A percentile compares a stretch with the other conserved stretches of the same genome.
Evolutionary conservation across 2,888 invertebrate species (phyloP).

Genomic region (Oligia latruncula): DNA sequence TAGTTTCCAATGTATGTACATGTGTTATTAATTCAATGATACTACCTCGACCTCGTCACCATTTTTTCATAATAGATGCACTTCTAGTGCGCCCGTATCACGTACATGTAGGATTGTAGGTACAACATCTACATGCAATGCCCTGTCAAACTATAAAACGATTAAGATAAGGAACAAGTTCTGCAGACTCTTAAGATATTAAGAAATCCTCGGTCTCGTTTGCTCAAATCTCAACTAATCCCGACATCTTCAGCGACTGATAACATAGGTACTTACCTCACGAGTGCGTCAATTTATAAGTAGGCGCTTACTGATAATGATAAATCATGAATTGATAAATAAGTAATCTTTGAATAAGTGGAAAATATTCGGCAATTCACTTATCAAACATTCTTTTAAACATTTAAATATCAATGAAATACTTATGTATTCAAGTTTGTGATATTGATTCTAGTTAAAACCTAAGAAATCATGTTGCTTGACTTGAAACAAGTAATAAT

Average conservation of each 20-base stretch:
- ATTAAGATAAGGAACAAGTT: constrained; percentile 60
- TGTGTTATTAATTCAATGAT: constrained; percentile 54
- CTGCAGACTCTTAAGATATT: constrained; percentile 60
- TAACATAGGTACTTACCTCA: constrained; percentile 59
- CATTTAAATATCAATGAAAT: constrained; percentile 1
- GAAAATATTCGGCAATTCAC: constrained; percentile 35
- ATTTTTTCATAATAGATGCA: constrained; percentile 59
- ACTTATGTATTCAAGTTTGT: not conserved
- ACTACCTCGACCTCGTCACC: constrained; percentile 57
- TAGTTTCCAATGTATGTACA: constrained; percentile 32
- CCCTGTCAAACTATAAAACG: constrained; percentile 48
- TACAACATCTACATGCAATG: constrained; percentile 36
- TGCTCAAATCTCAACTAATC: constrained; percentile 78
- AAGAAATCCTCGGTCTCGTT: constrained; percentile 62
- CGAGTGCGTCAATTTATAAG: constrained; percentile 56
- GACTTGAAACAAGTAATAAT: not conserved
- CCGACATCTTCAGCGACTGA: constrained; percentile 70
- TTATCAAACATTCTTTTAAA: not conserved
- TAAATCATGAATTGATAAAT: constrained; percentile 45
- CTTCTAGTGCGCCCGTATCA: constrained; percentile 35
- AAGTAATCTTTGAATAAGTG: constrained; percentile 32
- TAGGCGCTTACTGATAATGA: constrained; percentile 61
- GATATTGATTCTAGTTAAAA: not conserved
- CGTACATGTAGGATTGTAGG: not conserved
- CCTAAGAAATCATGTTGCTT: not conserved